Evolutionary conservation across 2,888 invertebrate species (phyloP).

Genomic region (Ashinkailepas kermadecensis): DNA sequence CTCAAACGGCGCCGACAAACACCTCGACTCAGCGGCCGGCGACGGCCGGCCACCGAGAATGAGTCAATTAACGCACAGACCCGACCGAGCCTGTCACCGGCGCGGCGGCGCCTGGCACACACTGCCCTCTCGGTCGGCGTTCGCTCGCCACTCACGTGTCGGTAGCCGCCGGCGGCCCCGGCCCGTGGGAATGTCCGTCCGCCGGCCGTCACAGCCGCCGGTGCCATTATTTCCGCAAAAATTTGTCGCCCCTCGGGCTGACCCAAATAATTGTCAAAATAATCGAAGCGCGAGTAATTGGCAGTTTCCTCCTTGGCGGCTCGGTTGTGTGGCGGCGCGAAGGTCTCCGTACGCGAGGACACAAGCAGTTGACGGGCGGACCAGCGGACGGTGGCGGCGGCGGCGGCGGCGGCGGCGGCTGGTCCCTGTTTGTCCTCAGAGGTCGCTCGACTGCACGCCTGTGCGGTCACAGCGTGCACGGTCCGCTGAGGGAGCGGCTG

Average conservation of each 20-base stretch:
- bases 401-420: too few species aligned
- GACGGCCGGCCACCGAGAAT: background rate
- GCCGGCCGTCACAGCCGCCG: background rate
- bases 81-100: background rate
- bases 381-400: too few species aligned
- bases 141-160: background rate
- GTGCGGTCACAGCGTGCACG: too few species aligned
- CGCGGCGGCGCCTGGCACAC: too few species aligned
- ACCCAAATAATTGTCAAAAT: background rate
- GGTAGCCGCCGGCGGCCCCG: background rate
- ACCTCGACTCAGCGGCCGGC: background rate
- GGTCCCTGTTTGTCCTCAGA: too few species aligned
- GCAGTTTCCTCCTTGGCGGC: background rate
- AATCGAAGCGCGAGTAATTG: slow-evolving; percentile 12
- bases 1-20: slow-evolving; percentile 19
- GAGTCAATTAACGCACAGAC: background rate
- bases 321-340: too few species aligned
- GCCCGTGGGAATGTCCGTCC: background rate
- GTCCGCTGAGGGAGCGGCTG: too few species aligned
- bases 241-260: slow-evolving; percentile 4
- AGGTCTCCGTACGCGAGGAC: too few species aligned
- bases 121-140: too few species aligned
- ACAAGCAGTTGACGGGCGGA: too few species aligned
- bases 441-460: too few species aligned
- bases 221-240: background rate